Conservation (phyloP, 2,888 invertebrate genomes). For the Acleris holmiana region DNA sequence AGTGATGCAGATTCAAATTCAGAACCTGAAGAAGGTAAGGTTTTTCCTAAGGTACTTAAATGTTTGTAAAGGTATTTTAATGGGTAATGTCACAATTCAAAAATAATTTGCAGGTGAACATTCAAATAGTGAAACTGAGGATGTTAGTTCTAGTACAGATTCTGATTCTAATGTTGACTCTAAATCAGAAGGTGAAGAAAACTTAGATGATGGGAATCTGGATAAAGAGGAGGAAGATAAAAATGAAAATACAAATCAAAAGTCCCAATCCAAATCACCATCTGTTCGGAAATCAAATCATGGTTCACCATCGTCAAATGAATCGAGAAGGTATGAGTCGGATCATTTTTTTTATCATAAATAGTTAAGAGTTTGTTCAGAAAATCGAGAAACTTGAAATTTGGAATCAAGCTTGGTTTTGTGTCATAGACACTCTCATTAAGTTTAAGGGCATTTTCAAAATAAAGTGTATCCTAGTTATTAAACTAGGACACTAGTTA, state of each 20-base stretch:
- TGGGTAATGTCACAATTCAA: not conserved
- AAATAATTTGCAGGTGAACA: conserved; percentile 66
- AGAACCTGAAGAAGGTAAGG: conserved; percentile 73
- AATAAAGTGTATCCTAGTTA: too few relatives aligned
- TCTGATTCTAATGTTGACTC: conserved; percentile 71
- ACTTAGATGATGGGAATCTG: conserved; percentile 55
- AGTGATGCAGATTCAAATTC: conserved; percentile 66
- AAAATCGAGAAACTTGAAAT: too few relatives aligned
- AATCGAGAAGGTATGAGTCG: conserved; percentile 61
- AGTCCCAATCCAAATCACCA: conserved; percentile 61
- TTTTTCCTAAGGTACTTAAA: not conserved
- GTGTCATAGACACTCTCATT: too few relatives aligned
- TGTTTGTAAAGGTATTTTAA: too few relatives aligned
- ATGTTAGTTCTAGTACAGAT: conserved; percentile 69
- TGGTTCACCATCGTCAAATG: conserved; percentile 67
- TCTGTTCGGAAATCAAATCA: conserved; percentile 63
- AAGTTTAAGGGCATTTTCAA: too few relatives aligned
- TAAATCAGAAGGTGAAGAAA: conserved; percentile 70
- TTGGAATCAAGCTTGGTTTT: too few relatives aligned
- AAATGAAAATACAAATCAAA: conserved; percentile 64
- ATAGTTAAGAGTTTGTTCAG: too few relatives aligned
- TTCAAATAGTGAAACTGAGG: conserved; percentile 79
- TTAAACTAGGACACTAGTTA: too few relatives aligned
- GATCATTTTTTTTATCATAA: too few relatives aligned
- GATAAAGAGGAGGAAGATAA: conserved; percentile 65